Evolutionary conservation across 2,797 vertebrate genomes (phyloP).

Genomic region (Morelia viridis): DNA sequence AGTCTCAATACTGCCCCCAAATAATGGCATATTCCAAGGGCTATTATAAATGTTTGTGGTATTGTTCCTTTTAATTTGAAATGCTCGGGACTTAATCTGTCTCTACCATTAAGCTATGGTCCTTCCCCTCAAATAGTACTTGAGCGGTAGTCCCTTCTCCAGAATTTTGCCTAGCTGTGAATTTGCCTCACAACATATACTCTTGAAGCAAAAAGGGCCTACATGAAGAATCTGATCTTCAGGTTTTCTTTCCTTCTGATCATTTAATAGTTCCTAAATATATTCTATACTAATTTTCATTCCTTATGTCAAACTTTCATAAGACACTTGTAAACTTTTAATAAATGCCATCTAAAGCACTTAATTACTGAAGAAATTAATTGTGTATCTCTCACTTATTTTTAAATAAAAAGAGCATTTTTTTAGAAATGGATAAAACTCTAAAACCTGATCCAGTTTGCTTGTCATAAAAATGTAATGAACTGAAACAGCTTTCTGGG

Average conservation of each 20-base stretch:
- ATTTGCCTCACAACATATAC: neutral
- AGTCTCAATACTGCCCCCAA: neutral
- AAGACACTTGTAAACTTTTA: neutral
- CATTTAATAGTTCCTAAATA: constrained; percentile 25
- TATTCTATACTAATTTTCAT: neutral
- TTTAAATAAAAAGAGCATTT: constrained; percentile 23
- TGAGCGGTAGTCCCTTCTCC: neutral
- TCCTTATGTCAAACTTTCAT: constrained; percentile 20
- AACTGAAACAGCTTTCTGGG: constrained; percentile 21
- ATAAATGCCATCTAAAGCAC: constrained; percentile 25
- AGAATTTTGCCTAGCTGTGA: neutral
- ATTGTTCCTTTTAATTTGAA: neutral
- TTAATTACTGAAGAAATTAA: constrained; percentile 37
- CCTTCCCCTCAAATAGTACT: neutral
- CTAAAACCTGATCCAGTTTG: constrained; percentile 29
- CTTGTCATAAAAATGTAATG: constrained; percentile 17
- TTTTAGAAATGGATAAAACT: constrained; percentile 19
- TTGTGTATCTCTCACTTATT: constrained; percentile 49
- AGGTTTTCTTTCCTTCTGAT: neutral
- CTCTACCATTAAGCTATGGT: neutral
- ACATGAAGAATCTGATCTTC: neutral
- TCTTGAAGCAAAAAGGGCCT: neutral
- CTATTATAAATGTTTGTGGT: constrained; percentile 32
- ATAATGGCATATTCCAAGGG: neutral
- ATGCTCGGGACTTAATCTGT: neutral